These are phyloP conservation scores for Spongilla lacustris DNA, from an alignment of 37 sponge, comb jelly and placozoan species.

Conservation along the genomic window DNA sequence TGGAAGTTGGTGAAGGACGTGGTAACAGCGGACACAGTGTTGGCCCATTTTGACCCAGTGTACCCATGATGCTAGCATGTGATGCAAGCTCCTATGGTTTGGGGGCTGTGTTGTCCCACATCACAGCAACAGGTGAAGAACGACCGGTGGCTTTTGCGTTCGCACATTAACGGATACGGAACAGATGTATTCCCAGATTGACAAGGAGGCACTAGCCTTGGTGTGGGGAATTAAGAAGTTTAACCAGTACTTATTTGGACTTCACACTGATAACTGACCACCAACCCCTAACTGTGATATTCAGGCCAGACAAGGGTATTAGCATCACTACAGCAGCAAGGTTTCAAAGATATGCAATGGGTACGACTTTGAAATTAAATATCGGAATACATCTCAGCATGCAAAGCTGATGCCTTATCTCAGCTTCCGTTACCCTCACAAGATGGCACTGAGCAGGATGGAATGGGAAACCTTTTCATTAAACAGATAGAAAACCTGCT, in stretches of 20 bases:
- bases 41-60: conserved; percentile 34
- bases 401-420: conserved; percentile 8
- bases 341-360: not conserved
- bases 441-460: not conserved
- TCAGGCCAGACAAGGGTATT: conserved; percentile 43
- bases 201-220: conserved; percentile 49
- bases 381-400: not conserved
- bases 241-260: conserved; percentile 66
- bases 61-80: conserved; percentile 21
- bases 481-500: not conserved
- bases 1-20: not conserved
- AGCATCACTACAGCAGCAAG: conserved; percentile 30
- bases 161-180: conserved; percentile 43
- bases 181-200: conserved; percentile 64
- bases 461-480: not conserved
- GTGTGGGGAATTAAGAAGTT: conserved; percentile 50
- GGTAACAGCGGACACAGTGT: conserved; percentile 6
- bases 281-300: conserved; percentile 41
- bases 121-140: conserved; percentile 27
- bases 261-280: conserved; percentile 67
- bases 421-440: not conserved
- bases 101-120: conserved; percentile 59
- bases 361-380: not conserved
- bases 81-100: conserved; percentile 55
- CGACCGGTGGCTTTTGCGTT: conserved; percentile 58